phyloP scores from a whole-genome alignment of 2,888 invertebrate genomes.

The Brachyopa scutellaris region DNA sequence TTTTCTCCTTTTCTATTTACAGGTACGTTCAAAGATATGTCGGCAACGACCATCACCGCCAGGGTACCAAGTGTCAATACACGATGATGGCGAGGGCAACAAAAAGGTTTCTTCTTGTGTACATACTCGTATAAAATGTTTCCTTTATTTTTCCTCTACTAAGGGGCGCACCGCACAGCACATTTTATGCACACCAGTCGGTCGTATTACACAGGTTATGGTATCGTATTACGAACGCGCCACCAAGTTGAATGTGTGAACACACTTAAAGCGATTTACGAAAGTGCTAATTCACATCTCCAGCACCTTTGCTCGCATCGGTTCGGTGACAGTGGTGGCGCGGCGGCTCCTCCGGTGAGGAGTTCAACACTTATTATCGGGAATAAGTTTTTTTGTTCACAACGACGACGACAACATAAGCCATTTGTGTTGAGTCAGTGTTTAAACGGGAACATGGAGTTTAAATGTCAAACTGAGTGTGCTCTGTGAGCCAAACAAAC shows the following conservation, averaged over 20 bases:
- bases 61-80: conserved; percentile 62
- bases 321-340: too few relatives aligned
- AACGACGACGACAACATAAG: conserved; percentile 41
- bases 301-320: conserved; percentile 58
- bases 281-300: conserved; percentile 71
- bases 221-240: conserved; percentile 58
- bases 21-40: conserved; percentile 68
- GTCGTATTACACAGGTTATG: conserved; percentile 46
- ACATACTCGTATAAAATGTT: conserved; percentile 47
- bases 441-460: conserved; percentile 67
- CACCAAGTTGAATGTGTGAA: conserved; percentile 68
- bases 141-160: conserved; percentile 24
- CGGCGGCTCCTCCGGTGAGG: conserved; percentile 1
- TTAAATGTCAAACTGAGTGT: conserved; percentile 69
- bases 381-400: conserved; percentile 1
- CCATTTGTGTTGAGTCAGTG: conserved; percentile 67
- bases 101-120: conserved; percentile 47
- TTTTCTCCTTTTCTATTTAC: conserved; percentile 42
- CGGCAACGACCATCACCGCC: conserved; percentile 24
- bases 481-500: conserved; percentile 52
- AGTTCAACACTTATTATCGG: conserved; percentile 31
- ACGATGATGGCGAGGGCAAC: conserved; percentile 23
- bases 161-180: not conserved
- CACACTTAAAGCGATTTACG: conserved; percentile 71
- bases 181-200: conserved; percentile 11